phyloP scores from a whole-genome alignment of 2,113 vertebrate species.

The Laticauda laticaudata region DNA sequence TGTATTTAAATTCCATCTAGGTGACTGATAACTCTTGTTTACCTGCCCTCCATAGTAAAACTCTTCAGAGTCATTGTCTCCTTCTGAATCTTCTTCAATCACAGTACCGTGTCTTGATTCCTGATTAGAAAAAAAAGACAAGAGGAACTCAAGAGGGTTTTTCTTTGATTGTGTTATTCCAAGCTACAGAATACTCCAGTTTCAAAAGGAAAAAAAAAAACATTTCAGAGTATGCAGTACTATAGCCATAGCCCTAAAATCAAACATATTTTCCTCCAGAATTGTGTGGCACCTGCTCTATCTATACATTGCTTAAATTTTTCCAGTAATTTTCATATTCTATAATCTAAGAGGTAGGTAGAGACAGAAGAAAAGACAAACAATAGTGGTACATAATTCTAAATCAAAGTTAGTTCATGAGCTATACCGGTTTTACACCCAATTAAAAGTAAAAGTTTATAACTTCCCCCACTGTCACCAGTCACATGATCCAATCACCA shows the following conservation, averaged over 20 bases:
- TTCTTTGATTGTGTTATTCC: not conserved
- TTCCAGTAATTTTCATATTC: not conserved
- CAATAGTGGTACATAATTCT: not conserved
- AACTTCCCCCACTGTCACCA: too few species aligned
- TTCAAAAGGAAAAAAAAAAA: not conserved
- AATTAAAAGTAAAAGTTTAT: too few species aligned
- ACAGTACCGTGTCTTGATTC: slow-evolving; percentile 79
- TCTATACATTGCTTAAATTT: not conserved
- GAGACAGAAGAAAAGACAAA: not conserved
- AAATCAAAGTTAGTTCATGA: not conserved
- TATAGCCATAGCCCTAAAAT: not conserved
- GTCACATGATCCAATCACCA: too few species aligned
- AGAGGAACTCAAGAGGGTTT: not conserved
- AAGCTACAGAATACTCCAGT: not conserved
- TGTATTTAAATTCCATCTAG: not conserved
- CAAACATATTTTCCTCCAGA: not conserved
- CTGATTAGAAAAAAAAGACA: slow-evolving; percentile 56
- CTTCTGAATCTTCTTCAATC: slow-evolving; percentile 89
- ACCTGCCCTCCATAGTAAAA: slow-evolving; percentile 92
- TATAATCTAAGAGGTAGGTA: not conserved
- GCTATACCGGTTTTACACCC: not conserved
- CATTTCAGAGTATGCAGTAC: not conserved
- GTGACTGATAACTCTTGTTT: slow-evolving; percentile 30
- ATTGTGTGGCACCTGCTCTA: not conserved
- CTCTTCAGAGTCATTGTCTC: slow-evolving; percentile 89